Percentiles rank a stretch among this genome's conserved stretches.
These are phyloP conservation scores for Cavia porcellus DNA, from an alignment of 2,113 vertebrate species.

Conservation along the genomic window DNA sequence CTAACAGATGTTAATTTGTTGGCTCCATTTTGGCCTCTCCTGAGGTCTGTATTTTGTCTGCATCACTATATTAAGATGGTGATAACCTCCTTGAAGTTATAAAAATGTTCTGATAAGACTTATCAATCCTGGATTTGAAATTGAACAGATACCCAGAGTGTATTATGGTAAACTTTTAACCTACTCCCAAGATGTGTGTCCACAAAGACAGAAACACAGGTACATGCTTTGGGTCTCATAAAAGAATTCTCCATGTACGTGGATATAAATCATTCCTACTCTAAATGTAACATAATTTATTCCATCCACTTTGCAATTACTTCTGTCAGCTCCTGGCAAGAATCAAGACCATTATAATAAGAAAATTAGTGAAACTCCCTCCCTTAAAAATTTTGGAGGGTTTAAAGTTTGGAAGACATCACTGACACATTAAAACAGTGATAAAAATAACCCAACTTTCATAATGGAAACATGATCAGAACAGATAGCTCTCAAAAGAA, in stretches of 20 bases:
- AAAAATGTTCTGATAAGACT: conserved; percentile 77
- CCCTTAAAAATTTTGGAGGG: conserved; percentile 25
- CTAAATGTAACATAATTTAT: conserved; percentile 51
- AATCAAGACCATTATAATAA: conserved; percentile 20
- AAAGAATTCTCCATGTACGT: conserved; percentile 50
- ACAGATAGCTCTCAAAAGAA: not conserved
- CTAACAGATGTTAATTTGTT: conserved; percentile 78
- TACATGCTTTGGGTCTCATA: not conserved
- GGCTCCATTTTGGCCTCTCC: conserved; percentile 66
- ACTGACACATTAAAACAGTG: conserved; percentile 19
- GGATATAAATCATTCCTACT: conserved; percentile 48
- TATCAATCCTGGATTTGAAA: conserved; percentile 75
- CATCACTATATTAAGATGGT: conserved; percentile 73
- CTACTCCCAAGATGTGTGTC: conserved; percentile 59
- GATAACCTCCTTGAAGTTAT: conserved; percentile 76
- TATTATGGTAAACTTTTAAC: conserved; percentile 84
- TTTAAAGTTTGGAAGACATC: conserved; percentile 42
- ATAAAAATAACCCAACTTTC: not conserved
- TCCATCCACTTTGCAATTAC: conserved; percentile 32
- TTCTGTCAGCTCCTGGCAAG: conserved; percentile 52
- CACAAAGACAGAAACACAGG: conserved; percentile 55
- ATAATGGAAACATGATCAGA: not conserved
- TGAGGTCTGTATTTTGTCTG: conserved; percentile 80
- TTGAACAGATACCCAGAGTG: conserved; percentile 72
- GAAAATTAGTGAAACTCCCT: conserved; percentile 51